Evolutionary conservation across 2,888 invertebrate species (phyloP), one percentile per base, ranked within the genome.

Genomic region (Latrodectus hesperus): DNA sequence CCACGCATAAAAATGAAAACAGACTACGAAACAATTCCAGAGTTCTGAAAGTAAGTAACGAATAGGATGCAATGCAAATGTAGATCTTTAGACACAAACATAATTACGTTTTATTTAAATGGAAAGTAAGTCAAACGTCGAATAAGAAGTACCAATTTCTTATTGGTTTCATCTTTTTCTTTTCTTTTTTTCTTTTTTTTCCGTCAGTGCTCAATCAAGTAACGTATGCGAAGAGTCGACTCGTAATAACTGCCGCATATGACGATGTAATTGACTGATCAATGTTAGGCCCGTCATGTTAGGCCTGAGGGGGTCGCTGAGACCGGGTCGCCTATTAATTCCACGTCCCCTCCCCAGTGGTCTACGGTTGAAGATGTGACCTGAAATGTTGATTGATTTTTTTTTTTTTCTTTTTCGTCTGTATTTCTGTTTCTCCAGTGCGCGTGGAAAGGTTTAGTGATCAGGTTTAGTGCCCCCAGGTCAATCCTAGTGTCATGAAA

Each of bases 231-330:
- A 8, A 11, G n/a, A 60, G 11, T 60, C n/a, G 16, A 60, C 6
- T 6, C 9, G 16, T 74, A 74, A 74, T 74, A 81, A 74, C 81
- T 72, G 52, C 65, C 49, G n/a, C 75, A 26, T 70, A 82, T 85
- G 85, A 85, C 74, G 85, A 85, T 70, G 70, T 85, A 85, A 85
- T 85, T 75, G 85, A 80, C 85, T 85, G 85, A 75, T 80, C 85
- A 80, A 85, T 75, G 76, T n/a, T 65, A 49, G 79, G 26, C 78
- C 16, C 72, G 83, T 83, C 73, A 55, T 65, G n/a, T n/a, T 68
- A 17, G 49, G 75, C 70, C 70, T 22, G 67, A 51, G 72, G 72
- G 65, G 53, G 68, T 55, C 12, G 10, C 51, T 67, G 74, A 53
- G 64, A 65, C 72, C 79, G 11, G 12, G 60, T n/a, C 60, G 26